phyloP scores from a whole-genome alignment of 2,888 invertebrate genomes.

The Mythimna ferrago region DNA sequence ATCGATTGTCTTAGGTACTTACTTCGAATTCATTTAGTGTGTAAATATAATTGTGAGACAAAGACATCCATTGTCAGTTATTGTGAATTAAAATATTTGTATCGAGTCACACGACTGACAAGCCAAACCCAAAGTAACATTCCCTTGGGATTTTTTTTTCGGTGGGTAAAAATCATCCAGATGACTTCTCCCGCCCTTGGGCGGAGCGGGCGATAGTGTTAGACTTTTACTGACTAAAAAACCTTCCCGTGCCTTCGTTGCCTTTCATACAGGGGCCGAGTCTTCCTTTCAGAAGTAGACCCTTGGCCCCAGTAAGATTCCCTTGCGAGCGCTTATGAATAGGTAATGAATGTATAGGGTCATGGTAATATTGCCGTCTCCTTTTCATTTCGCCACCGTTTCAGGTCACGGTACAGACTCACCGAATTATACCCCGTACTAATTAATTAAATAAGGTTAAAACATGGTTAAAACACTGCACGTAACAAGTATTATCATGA shows the following conservation, averaged over 20 bases:
- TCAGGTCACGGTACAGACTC: not conserved
- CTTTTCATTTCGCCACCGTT: too few species aligned
- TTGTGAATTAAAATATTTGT: not conserved
- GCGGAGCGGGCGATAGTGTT: too few species aligned
- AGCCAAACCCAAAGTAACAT: constrained; percentile 14
- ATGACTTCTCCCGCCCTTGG: too few species aligned
- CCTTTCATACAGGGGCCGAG: too few species aligned
- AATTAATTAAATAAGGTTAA: not conserved
- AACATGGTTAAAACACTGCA: not conserved
- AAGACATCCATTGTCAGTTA: constrained; percentile 23
- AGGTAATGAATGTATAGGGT: not conserved
- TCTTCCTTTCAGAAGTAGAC: too few species aligned
- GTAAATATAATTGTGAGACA: constrained; percentile 3
- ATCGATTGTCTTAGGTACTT: constrained; percentile 3
- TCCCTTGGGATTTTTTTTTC: not conserved
- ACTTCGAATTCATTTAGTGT: constrained; percentile 14
- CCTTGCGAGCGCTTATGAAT: not conserved
- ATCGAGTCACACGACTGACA: constrained; percentile 7
- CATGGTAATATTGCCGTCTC: not conserved
- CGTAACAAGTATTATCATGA: not conserved
- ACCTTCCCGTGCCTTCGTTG: too few species aligned
- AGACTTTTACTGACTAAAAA: too few species aligned
- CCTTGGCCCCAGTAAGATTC: too few species aligned
- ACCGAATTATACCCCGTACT: not conserved
- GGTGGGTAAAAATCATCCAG: too few species aligned